These are phyloP conservation scores for Aythya fuligula DNA, from an alignment of 2,797 vertebrate species.

Conservation along the genomic window DNA sequence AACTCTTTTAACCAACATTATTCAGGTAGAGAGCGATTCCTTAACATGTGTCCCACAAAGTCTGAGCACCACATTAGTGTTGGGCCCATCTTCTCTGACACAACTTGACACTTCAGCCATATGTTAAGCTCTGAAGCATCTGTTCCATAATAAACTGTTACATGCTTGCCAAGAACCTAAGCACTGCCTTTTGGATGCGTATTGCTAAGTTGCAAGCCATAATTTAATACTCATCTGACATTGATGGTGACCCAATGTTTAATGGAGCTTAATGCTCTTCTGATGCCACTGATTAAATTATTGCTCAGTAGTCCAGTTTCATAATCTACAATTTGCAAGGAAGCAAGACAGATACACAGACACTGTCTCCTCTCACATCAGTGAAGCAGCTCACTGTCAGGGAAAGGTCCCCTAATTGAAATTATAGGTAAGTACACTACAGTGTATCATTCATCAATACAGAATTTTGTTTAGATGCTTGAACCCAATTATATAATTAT, in stretches of 20 bases:
- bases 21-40: background rate
- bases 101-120: conserved; percentile 48
- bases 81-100: conserved; percentile 33
- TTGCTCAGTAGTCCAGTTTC: conserved; percentile 63
- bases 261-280: conserved; percentile 72
- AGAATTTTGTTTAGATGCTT: conserved; percentile 5
- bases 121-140: conserved; percentile 54
- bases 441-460: background rate
- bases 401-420: conserved; percentile 50
- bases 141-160: conserved; percentile 56
- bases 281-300: conserved; percentile 75
- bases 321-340: conserved; percentile 54
- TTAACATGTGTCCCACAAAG: background rate
- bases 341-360: conserved; percentile 53
- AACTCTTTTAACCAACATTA: background rate
- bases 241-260: conserved; percentile 63
- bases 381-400: conserved; percentile 36
- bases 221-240: conserved; percentile 75
- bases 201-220: conserved; percentile 65
- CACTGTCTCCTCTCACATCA: conserved; percentile 51
- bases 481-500: conserved; percentile 25
- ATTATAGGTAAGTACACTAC: conserved; percentile 33
- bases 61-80: background rate
- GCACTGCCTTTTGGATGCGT: conserved; percentile 59
- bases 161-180: conserved; percentile 63